Evolutionary conservation across 2,113 vertebrate species (phyloP).

Genomic region (Bungarus multicinctus): DNA sequence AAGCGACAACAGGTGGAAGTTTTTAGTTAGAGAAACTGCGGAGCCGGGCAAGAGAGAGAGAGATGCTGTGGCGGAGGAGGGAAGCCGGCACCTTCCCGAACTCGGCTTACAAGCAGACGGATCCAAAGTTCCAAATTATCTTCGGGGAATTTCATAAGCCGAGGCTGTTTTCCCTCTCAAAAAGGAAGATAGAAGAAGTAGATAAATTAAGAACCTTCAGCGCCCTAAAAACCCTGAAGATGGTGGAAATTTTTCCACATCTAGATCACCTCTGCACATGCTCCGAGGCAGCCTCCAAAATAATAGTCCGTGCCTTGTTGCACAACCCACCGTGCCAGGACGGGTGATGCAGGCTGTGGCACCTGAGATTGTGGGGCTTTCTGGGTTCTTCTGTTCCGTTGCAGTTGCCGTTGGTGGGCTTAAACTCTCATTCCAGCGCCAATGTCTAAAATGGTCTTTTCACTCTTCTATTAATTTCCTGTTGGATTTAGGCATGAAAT

Average conservation of each 20-base stretch:
- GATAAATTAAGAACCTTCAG: not conserved
- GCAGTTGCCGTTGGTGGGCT: not conserved
- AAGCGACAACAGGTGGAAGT: not conserved
- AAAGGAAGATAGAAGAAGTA: not conserved
- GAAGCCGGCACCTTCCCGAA: not conserved
- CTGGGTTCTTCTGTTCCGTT: not conserved
- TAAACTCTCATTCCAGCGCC: not conserved
- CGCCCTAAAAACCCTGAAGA: not conserved
- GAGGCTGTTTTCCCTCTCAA: not conserved
- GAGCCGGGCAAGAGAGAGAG: not conserved
- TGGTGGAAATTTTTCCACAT: not conserved
- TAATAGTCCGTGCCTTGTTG: not conserved
- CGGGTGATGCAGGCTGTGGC: not conserved
- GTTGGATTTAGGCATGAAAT: not conserved
- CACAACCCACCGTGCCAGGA: not conserved
- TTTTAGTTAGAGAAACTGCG: rapidly evolving
- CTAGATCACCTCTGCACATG: not conserved
- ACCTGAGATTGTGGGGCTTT: not conserved
- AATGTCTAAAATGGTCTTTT: not conserved
- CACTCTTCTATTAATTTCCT: not conserved
- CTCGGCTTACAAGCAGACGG: not conserved
- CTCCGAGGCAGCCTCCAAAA: not conserved
- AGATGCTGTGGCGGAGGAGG: not conserved
- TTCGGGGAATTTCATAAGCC: not conserved
- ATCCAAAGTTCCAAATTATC: not conserved